A percentile compares a stretch with the other conserved stretches of the same genome.
Evolutionary conservation across 2,888 invertebrate species (phyloP).

Genomic region (Camponotus fellah): DNA sequence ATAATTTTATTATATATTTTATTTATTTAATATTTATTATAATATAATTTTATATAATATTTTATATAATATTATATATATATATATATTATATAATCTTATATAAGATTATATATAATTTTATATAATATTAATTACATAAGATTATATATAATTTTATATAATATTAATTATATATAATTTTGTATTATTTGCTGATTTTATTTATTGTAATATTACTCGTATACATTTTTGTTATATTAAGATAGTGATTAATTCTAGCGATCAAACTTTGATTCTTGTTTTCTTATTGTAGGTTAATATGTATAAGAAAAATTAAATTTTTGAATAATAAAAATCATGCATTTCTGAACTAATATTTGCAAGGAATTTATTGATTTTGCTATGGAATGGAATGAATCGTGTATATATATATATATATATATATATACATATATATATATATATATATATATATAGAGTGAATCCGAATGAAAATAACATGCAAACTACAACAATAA

Average conservation of each 20-base stretch:
- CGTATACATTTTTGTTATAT: background rate
- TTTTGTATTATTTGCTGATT: background rate
- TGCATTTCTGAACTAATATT: conserved; percentile 19
- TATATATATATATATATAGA: background rate
- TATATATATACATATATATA: background rate
- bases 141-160: no score
- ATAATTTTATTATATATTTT: no score
- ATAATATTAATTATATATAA: no score
- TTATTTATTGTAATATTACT: background rate
- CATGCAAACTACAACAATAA: conserved; percentile 38
- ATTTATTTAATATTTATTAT: no score
- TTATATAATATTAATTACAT: no score
- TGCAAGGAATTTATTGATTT: background rate
- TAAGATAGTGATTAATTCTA: background rate
- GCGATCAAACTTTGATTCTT: background rate
- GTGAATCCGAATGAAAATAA: conserved; percentile 27
- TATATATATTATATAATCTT: no score
- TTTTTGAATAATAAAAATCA: background rate
- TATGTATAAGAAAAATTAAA: background rate
- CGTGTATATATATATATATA: background rate
- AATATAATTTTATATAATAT: no score
- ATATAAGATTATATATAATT: no score
- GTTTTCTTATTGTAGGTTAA: background rate
- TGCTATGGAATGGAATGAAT: background rate
- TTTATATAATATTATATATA: no score